Base-by-base conservation (phyloP, 2,888 invertebrate genomes). In the Diloba caeruleocephala region DNA sequence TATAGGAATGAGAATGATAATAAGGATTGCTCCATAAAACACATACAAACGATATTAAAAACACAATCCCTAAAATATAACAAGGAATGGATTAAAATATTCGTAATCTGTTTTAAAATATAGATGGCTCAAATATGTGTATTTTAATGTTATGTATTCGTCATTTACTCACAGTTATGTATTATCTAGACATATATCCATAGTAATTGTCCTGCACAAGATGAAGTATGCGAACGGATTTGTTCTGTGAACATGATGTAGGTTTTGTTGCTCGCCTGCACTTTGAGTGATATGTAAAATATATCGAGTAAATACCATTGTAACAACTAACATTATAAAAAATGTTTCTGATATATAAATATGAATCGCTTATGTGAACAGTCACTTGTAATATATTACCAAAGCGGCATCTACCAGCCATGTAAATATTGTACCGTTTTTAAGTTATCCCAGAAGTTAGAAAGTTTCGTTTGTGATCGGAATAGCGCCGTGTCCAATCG, bases 381-480 rank as follows among this genome's bases (percentile, higher is more conserved):
- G 68, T 62, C 59, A 44, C 36, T 31, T 26, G 36, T 44, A 26
- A 36, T 51, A 42, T 41, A 57, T 56, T 57, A 41, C 66, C 62
- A 63, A 68, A 66, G 56, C 41, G 45, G 36, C 55, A 13, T 52
- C 28, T 55, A 28, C 56, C 57, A 66, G 55, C 44, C 57, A 21
- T 72, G 57, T 70, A 67, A 59, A 70, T 70, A 72, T 45, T 57
- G 45, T 57, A 63, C 43, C 45, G 56, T 51, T 42, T 60, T 62
- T 71, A 53, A 41, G 60, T 70, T 71, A 45, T 50, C 37, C 55
- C 53, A 69, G 71, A 60, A 70, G 67, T 72, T 64, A 56, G 42
- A 52, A 60, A 55, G 61, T 72, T 76, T 74, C 44, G 59, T 72
- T 72, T 63, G 36, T 60, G 51, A 67, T 66, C 58, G 21, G 55